Evolutionary conservation across 92 coral and sea anemone species (phyloP).

Genomic region (Palythoa heliodiscus): DNA sequence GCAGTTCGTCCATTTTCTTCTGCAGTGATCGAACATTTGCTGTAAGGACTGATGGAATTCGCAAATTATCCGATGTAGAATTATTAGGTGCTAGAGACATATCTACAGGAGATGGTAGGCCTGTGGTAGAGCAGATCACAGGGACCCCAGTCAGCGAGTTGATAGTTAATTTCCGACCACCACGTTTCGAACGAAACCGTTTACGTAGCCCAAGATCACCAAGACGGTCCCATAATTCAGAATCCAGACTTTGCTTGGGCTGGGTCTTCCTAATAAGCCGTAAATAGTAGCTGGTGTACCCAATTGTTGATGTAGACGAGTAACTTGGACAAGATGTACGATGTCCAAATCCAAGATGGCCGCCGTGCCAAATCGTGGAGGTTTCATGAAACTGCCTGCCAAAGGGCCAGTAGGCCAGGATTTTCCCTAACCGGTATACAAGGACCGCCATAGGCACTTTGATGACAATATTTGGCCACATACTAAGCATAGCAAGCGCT

Average conservation of each 20-base stretch:
- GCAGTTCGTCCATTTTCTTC: constrained; percentile 32
- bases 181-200: constrained; percentile 26
- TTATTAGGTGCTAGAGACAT: not conserved
- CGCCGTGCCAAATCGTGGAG: constrained; percentile 9
- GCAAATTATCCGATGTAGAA: no score
- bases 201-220: constrained; percentile 40
- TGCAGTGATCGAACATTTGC: constrained; percentile 35
- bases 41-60: not conserved
- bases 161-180: constrained; percentile 19
- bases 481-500: constrained; percentile 32
- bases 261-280: constrained; percentile 24
- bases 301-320: constrained; percentile 15
- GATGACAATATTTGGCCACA: constrained; percentile 23
- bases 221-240: constrained; percentile 29
- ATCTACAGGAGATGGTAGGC: constrained; percentile 10
- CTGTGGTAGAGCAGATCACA: constrained; percentile 16
- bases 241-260: constrained; percentile 31
- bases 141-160: constrained; percentile 17
- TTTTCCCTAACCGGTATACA: constrained; percentile 20
- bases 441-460: constrained; percentile 28
- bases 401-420: constrained; percentile 38
- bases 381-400: constrained; percentile 7
- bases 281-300: constrained; percentile 23
- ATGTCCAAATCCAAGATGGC: constrained; percentile 44
- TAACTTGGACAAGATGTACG: constrained; percentile 15